phyloP scores from a whole-genome alignment of 2,113 vertebrate species.

The Dasyprocta punctata region DNA sequence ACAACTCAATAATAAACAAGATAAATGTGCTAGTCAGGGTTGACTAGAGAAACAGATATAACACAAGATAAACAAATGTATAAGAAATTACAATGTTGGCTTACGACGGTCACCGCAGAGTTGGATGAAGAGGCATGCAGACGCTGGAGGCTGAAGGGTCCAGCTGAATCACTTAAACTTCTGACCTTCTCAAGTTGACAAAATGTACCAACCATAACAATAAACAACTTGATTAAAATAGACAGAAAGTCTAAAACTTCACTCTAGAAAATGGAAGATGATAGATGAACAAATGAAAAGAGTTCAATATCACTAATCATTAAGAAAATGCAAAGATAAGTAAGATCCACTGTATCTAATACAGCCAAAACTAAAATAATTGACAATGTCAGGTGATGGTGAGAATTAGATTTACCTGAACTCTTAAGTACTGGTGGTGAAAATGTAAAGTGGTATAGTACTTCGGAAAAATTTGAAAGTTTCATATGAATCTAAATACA shows the following conservation, averaged over 20 bases:
- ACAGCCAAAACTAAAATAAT: not conserved
- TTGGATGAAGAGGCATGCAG: no score
- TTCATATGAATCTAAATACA: slow-evolving; percentile 4
- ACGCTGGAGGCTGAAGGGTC: no score
- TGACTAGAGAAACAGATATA: no score
- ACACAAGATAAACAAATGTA: no score
- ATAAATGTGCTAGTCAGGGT: not conserved
- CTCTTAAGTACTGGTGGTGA: not conserved
- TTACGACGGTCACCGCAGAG: no score
- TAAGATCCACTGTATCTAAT: not conserved
- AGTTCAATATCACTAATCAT: not conserved
- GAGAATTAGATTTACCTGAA: not conserved
- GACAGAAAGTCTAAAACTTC: not conserved
- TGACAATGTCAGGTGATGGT: not conserved
- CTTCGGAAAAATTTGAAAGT: not conserved
- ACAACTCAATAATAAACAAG: not conserved
- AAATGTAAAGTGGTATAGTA: not conserved
- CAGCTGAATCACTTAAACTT: no score
- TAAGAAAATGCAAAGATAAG: not conserved
- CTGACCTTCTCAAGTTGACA: no score
- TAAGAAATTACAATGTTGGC: no score
- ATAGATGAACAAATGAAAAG: not conserved
- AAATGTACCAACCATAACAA: no score
- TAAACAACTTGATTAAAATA: slow-evolving; percentile 1
- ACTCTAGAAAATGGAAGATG: not conserved